Evolutionary conservation across 2,888 invertebrate genomes (phyloP).

Genomic region (Monoplex corrugatus): DNA sequence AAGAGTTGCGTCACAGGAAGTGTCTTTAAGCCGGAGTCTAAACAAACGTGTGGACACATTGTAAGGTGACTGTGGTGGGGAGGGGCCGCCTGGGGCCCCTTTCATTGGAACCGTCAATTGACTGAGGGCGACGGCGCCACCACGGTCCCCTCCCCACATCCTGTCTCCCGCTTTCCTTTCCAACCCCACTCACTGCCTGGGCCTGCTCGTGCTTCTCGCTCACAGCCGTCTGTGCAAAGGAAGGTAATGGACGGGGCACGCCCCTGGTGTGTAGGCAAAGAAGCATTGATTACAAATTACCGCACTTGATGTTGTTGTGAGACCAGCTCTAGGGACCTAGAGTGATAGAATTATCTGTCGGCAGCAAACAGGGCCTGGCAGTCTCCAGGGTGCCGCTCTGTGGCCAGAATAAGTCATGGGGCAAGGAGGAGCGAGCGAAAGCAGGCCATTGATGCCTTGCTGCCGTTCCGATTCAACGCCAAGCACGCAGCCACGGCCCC

Average conservation of each 20-base stretch:
- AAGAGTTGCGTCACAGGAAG: background rate
- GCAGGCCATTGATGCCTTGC: constrained; percentile 22
- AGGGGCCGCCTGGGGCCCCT: background rate
- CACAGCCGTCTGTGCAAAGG: constrained; percentile 16
- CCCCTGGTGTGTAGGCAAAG: constrained; percentile 45
- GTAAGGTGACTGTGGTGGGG: background rate
- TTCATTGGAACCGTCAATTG: background rate
- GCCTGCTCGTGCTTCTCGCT: background rate
- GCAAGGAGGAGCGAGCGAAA: background rate
- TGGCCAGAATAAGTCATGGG: constrained; percentile 28
- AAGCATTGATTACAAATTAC: constrained; percentile 52
- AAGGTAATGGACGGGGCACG: constrained; percentile 33
- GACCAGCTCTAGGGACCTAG: constrained; percentile 47
- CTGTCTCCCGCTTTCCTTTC: background rate
- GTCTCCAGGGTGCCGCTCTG: constrained; percentile 39
- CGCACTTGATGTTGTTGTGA: constrained; percentile 48
- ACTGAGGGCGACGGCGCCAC: constrained; percentile 2
- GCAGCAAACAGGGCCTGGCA: constrained; percentile 16
- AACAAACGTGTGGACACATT: background rate
- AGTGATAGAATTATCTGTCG: constrained; percentile 51
- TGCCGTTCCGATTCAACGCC: constrained; percentile 39
- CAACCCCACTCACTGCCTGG: background rate
- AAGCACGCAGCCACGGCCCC: constrained; percentile 22
- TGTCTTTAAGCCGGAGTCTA: constrained; percentile 17
- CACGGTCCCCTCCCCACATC: background rate